These are phyloP conservation scores for Corbicula japonica DNA, from an alignment of 2,888 invertebrate genomes.

Conservation along the genomic window DNA sequence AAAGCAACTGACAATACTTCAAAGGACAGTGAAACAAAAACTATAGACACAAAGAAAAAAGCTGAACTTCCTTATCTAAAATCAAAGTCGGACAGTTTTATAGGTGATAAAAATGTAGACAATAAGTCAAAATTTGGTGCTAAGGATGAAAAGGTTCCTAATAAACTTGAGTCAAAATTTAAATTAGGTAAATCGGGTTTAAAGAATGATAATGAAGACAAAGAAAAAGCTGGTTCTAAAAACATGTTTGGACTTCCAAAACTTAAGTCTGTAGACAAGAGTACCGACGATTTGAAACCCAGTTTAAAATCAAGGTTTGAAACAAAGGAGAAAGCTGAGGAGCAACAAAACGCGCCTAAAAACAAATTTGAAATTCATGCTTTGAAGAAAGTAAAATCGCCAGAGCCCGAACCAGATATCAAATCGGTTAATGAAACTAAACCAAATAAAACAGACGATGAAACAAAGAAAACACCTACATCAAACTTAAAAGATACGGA, in stretches of 20 bases:
- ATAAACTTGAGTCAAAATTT: slow-evolving; percentile 42
- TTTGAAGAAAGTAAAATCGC: slow-evolving; percentile 40
- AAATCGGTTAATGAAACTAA: too few species aligned
- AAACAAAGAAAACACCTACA: too few species aligned
- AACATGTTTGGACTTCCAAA: slow-evolving; percentile 44
- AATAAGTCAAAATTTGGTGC: slow-evolving; percentile 6
- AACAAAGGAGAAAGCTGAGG: slow-evolving; percentile 3
- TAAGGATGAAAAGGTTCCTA: slow-evolving; percentile 9
- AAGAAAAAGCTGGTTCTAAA: slow-evolving; percentile 31
- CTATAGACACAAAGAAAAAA: slow-evolving; percentile 29
- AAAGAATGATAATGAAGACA: slow-evolving; percentile 19
- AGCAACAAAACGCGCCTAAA: slow-evolving; percentile 33
- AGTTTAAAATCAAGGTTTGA: slow-evolving; percentile 48
- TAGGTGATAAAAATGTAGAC: slow-evolving; percentile 27
- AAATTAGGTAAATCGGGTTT: slow-evolving; percentile 50
- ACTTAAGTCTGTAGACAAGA: slow-evolving; percentile 34
- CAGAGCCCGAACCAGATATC: slow-evolving; percentile 22
- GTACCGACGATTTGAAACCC: slow-evolving; percentile 36
- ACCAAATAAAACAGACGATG: too few species aligned
- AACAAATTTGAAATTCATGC: slow-evolving; percentile 44
- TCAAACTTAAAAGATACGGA: too few species aligned
- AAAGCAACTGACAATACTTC: slow-evolving; percentile 22
- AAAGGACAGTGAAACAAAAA: slow-evolving; percentile 16
- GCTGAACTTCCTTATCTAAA: slow-evolving; percentile 35
- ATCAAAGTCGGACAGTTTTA: slow-evolving; percentile 12